phyloP scores from a whole-genome alignment of 1,140 invertebrate species.

The Drosophila triauraria region DNA sequence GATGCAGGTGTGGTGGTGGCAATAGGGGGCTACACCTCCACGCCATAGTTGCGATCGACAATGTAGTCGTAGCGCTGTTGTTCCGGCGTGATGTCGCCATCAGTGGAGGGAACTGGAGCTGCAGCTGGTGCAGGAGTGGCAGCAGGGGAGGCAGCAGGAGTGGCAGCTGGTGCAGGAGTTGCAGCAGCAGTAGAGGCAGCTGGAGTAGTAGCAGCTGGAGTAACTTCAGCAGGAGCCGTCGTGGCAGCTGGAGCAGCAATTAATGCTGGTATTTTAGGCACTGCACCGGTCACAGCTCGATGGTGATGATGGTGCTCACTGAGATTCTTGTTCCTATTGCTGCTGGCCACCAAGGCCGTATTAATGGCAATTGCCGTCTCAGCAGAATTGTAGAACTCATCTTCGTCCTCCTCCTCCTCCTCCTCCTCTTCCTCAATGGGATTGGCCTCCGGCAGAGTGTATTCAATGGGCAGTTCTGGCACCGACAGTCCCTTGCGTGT shows the following conservation, averaged over 20 bases:
- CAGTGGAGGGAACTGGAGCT: slow-evolving; percentile 15
- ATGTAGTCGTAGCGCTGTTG: slow-evolving; percentile 89
- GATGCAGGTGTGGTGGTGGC: slow-evolving; percentile 1
- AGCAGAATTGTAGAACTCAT: slow-evolving; percentile 73
- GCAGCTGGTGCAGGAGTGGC: slow-evolving; percentile 19
- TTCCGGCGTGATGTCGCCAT: slow-evolving; percentile 80
- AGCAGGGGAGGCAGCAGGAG: slow-evolving; percentile 9
- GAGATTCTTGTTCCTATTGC: slow-evolving; percentile 84
- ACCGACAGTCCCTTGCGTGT: slow-evolving; percentile 92
- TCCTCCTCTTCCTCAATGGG: slow-evolving; percentile 77
- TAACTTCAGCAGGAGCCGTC: not conserved
- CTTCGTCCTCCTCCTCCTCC: slow-evolving; percentile 72
- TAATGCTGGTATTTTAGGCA: slow-evolving; percentile 46
- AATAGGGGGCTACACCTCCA: slow-evolving; percentile 87
- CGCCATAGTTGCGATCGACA: slow-evolving; percentile 89
- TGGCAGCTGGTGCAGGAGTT: not conserved
- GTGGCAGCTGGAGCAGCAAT: not conserved
- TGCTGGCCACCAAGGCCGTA: slow-evolving; percentile 81
- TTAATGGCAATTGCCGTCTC: slow-evolving; percentile 83
- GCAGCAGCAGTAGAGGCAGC: slow-evolving; percentile 14
- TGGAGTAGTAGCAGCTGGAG: not conserved
- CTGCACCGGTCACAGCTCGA: slow-evolving; percentile 43
- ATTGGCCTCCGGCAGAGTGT: slow-evolving; percentile 72
- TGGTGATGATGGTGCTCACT: slow-evolving; percentile 73
- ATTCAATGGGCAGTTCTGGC: slow-evolving; percentile 90